phyloP scores from a whole-genome alignment of 2,113 vertebrate genomes.

The Peucedramus taeniatus region DNA sequence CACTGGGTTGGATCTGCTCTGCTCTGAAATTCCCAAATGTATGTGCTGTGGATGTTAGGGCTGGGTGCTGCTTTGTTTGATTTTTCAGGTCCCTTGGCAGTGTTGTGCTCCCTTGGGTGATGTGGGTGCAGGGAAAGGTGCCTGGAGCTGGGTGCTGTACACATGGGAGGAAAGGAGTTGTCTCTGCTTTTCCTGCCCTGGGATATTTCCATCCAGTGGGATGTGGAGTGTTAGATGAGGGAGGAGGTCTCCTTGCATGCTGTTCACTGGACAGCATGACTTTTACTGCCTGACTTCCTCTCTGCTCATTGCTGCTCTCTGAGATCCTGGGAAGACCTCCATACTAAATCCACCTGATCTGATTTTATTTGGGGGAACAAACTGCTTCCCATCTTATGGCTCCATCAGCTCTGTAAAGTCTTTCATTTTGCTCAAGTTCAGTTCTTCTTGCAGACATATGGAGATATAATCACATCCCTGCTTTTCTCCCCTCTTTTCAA shows the following conservation, averaged over 20 bases:
- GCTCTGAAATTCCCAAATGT: background rate
- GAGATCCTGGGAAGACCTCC: background rate
- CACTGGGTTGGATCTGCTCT: background rate
- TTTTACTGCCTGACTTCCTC: background rate
- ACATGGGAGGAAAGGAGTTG: accelerated
- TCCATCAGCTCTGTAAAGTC: background rate
- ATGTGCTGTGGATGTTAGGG: background rate
- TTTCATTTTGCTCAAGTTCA: background rate
- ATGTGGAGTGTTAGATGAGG: accelerated
- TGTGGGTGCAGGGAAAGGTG: background rate
- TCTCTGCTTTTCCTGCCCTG: background rate
- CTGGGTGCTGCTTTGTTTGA: background rate
- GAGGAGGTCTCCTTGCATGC: background rate
- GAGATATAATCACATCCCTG: background rate
- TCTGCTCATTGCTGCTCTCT: background rate
- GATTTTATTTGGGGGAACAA: background rate
- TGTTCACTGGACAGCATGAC: background rate
- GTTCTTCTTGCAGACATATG: background rate
- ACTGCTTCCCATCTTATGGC: background rate
- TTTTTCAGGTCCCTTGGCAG: background rate
- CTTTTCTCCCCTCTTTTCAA: background rate
- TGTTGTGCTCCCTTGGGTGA: background rate
- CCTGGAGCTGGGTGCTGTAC: background rate
- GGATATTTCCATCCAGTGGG: accelerated
- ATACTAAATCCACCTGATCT: background rate